Base-by-base conservation (phyloP, 2,797 vertebrate genomes). In the Apogon hyalosoma region DNA sequence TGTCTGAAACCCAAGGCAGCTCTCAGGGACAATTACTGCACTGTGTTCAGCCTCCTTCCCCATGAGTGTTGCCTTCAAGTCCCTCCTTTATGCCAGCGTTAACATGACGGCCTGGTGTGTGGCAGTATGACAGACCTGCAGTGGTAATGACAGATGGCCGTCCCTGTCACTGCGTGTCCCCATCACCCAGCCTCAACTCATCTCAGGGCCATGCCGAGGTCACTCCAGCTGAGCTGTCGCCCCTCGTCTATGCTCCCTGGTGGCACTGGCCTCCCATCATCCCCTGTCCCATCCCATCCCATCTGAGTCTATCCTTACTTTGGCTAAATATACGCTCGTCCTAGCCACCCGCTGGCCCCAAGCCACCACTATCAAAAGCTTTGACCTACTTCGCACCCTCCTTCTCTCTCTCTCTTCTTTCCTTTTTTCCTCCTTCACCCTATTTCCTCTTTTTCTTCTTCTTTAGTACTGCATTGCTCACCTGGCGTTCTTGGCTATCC, bases 361-460 rank as follows among this genome's bases (percentile, higher is more conserved):
- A 65, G 57, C 60, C 42, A 38, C 60, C 76, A 50, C 75, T 52
- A 76, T 77, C 74, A 69, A 73, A 62, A 47, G 84, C 86, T 83
- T 70, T 92, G 90, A 90, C 90, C 91, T 87, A 91, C 85, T 91
- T 92, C 49, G 6, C 75, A 69, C 16, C 21, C 63, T 59, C 51
- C 63, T 64, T 68, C 36, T 15, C 21, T 53, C 21, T 53, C 59
- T 28, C n/a, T 54, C 19, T 41, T 54, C 41, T 13, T 36, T 18
- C 31, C 54, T 40, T 31, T 28, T 49, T 36, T 73, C 63, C 40
- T 42, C 75, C 60, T 31, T 68, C 41, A 16, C 63, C 43, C 66
- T 42, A 12, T 45, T 49, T 65, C 53, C 40, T 48, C 0, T 42
- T 6, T n/a, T 15, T 31, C 41, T 33, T 74, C 57, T 46, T 69